Percentiles rank a stretch among this genome's conserved stretches.
phyloP scores from a whole-genome alignment of 2,888 invertebrate genomes.

The Chalcis sispes region DNA sequence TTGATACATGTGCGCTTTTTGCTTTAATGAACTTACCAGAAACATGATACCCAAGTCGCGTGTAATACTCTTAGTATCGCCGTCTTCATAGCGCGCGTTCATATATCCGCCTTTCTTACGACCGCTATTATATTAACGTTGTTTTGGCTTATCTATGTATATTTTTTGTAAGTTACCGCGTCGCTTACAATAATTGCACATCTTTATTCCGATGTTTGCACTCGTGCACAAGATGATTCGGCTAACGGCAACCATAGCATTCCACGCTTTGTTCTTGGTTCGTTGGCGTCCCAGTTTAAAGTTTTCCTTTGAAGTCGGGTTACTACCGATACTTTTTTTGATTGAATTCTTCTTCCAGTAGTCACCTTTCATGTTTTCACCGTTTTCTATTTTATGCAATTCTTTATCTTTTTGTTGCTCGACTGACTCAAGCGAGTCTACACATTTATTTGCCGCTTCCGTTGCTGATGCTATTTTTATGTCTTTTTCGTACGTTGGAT shows the following conservation, averaged over 20 bases:
- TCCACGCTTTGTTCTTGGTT: background rate
- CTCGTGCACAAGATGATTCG: background rate
- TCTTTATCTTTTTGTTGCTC: background rate
- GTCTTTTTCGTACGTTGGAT: constrained; percentile 18
- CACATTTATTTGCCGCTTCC: constrained; percentile 36
- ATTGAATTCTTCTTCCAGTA: too few species aligned
- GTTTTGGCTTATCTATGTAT: background rate
- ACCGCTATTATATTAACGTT: too few species aligned
- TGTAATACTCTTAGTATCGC: background rate
- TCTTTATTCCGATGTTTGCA: background rate
- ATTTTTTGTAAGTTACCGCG: background rate
- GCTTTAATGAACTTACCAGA: too few species aligned
- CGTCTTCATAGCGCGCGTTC: background rate
- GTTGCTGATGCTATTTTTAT: constrained; percentile 38
- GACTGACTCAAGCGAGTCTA: constrained; percentile 10
- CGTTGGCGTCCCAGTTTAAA: background rate
- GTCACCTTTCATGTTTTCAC: background rate
- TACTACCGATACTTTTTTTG: background rate
- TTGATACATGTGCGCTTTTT: too few species aligned
- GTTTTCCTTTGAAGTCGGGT: background rate
- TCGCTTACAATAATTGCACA: background rate
- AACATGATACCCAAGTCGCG: constrained; percentile 9
- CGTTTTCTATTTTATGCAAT: constrained; percentile 1
- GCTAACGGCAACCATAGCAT: too few species aligned
- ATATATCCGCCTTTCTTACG: background rate